phyloP scores from a whole-genome alignment of 2,797 vertebrate genomes.

The Alectoris magna region DNA sequence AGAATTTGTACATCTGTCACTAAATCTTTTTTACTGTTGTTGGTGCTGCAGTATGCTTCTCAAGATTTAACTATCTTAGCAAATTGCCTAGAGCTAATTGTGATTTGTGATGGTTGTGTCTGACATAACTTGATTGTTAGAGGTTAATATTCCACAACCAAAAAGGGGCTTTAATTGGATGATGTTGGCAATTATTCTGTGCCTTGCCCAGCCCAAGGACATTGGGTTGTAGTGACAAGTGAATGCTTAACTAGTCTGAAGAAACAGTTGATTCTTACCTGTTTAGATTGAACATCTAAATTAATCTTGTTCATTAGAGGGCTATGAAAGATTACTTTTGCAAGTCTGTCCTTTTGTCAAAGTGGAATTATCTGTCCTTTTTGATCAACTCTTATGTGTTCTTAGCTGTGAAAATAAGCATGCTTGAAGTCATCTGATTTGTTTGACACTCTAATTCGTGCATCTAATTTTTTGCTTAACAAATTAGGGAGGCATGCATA shows the following conservation, averaged over 20 bases:
- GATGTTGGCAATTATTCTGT: neutral
- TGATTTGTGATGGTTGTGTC: neutral
- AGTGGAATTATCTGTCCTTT: neutral
- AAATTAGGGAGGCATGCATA: neutral
- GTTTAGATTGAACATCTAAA: neutral
- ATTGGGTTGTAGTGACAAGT: neutral
- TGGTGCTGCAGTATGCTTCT: neutral
- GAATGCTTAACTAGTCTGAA: neutral
- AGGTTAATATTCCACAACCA: neutral
- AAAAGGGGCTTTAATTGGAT: neutral
- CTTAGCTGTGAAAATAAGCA: neutral
- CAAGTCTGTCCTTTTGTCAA: neutral
- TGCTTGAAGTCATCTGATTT: neutral
- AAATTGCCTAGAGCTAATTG: neutral
- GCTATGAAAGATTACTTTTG: neutral
- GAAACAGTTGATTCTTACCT: neutral
- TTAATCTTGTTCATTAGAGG: neutral
- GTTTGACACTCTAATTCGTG: neutral
- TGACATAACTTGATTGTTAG: neutral
- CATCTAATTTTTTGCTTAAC: neutral
- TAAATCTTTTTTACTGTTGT: neutral
- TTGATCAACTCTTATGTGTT: neutral
- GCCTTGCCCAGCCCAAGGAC: neutral
- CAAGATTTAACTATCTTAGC: neutral
- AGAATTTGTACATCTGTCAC: constrained; percentile 20